Evolutionary conservation across 2,797 vertebrate species (phyloP), one percentile per base, ranked within the genome.

Genomic region (Chloroceryle inda): DNA sequence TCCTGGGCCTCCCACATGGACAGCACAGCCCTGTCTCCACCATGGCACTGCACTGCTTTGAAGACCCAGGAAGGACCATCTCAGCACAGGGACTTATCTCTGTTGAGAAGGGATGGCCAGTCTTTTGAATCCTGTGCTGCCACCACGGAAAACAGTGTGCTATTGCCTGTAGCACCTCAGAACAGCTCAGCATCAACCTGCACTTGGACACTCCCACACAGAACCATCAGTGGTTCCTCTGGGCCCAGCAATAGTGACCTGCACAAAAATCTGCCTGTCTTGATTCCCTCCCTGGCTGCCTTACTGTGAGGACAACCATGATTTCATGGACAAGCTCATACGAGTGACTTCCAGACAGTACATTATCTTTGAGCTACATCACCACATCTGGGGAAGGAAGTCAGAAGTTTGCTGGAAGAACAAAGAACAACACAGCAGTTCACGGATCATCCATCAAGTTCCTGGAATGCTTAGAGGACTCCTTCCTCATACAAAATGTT

Each of bases 61-160:
- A 67, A 75, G 42, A 85, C 8, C 11, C 29, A 29, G 45, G 18
- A 85, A 86, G 33, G 42, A 23, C 35, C 59, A 58, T 7, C 55
- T 45, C 61, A 45, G 42, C 42, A 24, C 3, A 21, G 5, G 23
- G 47, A 38, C 42, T 37, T 49, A 42, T 29, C 21, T 74, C 62
- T 56, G 4, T n/a, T 55, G 26, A 63, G 26, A 68, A 12, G 12
- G 14, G 14, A 67, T 0, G 3, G n/a, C 2, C 5, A 4, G 20
- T 22, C 35, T 49, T 75, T 35, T 27, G 35, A 83, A 78, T 33
- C 35, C 27, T 67, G n/a, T 14, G 27, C 61, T 55, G 40, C 53
- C 33, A 17, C 53, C 15, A 14, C 1, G 2, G 53, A 67, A 82
- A 77, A 37, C 9, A 38, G 12, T 3, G 9, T 9, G 5, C 78